These are phyloP conservation scores for Trissoscelio sp. DNA, from an alignment of 2,888 invertebrate genomes.

Conservation along the genomic window DNA sequence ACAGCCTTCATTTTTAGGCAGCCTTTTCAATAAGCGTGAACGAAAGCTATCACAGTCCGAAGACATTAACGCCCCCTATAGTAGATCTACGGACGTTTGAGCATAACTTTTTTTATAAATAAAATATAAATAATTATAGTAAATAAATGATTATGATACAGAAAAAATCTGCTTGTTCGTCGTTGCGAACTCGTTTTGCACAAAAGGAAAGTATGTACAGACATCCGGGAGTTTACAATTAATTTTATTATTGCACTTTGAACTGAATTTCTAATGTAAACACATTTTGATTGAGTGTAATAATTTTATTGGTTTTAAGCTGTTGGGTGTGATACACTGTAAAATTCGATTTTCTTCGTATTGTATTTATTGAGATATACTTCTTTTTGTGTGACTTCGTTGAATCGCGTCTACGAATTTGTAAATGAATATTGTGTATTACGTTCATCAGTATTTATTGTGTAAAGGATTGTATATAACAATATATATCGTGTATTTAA, in stretches of 20 bases:
- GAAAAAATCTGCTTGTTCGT: slow-evolving; percentile 18
- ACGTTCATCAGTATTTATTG: slow-evolving; percentile 59
- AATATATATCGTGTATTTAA: slow-evolving; percentile 42
- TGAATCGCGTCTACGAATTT: slow-evolving; percentile 14
- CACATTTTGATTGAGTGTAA: no score
- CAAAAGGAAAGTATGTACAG: slow-evolving; percentile 30
- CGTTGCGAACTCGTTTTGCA: slow-evolving; percentile 36
- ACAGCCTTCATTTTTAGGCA: slow-evolving; percentile 73
- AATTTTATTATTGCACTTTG: neutral
- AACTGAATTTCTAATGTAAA: neutral
- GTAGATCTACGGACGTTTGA: slow-evolving; percentile 83
- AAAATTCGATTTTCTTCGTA: slow-evolving; percentile 12
- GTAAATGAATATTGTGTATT: slow-evolving; percentile 31
- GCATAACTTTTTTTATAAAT: slow-evolving; percentile 18
- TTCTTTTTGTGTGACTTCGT: slow-evolving; percentile 23
- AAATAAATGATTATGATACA: neutral
- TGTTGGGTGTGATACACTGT: slow-evolving; percentile 1
- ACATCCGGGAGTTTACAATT: no score
- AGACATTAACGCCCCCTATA: slow-evolving; percentile 81
- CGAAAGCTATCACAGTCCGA: slow-evolving; percentile 85
- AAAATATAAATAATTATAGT: slow-evolving; percentile 10
- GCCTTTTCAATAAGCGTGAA: slow-evolving; percentile 86
- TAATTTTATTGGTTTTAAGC: slow-evolving; percentile 10
- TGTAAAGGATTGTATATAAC: slow-evolving; percentile 60
- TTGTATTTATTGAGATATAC: slow-evolving; percentile 31